Conservation (phyloP, 2,113 vertebrate species). For the Entosphenus tridentatus region DNA sequence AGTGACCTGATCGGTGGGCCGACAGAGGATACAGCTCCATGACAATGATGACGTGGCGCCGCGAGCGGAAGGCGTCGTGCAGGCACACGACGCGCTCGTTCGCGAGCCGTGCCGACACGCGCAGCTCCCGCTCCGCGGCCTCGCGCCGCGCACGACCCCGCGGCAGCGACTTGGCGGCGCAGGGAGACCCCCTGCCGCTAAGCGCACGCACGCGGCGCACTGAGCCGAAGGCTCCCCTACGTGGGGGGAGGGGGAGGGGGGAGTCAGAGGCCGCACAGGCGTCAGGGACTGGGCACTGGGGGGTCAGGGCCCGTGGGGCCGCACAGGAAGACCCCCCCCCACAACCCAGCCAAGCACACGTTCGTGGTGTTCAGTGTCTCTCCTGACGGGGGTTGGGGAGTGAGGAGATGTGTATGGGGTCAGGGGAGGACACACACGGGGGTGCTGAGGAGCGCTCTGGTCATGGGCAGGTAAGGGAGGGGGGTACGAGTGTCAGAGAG, state of each 20-base stretch:
- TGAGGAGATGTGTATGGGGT: neutral
- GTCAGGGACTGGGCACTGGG: neutral
- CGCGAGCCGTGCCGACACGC: constrained; percentile 52
- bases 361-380: no score
- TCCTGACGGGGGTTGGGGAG: neutral
- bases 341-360: no score
- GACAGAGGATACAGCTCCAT: constrained; percentile 63
- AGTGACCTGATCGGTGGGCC: no score
- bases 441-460: neutral
- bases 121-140: constrained; percentile 47
- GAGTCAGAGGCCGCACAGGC: neutral
- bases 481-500: neutral
- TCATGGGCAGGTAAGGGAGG: neutral
- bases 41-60: constrained; percentile 52
- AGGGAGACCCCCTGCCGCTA: constrained; percentile 31
- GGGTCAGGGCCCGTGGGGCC: neutral
- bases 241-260: neutral
- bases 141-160: constrained; percentile 54
- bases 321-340: no score
- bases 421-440: neutral
- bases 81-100: constrained; percentile 66
- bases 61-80: constrained; percentile 80
- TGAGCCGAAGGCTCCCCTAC: constrained; percentile 86
- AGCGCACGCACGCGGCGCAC: constrained; percentile 62
- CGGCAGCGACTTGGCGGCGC: constrained; percentile 73